Evolutionary conservation across 2,113 vertebrate genomes (phyloP).

Genomic region (Columbina picui): DNA sequence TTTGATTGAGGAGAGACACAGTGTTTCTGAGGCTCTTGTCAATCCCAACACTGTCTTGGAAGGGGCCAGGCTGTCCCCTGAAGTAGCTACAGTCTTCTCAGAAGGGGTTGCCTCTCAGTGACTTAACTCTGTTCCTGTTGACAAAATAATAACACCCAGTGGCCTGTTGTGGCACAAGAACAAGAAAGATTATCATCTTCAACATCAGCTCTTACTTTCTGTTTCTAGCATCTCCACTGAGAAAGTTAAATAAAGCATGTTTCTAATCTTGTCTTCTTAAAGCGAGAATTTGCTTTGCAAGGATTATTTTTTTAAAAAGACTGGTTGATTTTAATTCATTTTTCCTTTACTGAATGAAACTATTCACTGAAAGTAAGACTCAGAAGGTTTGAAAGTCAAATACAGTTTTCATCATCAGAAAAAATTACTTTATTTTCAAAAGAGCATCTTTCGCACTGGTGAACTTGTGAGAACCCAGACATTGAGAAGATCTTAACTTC

Average conservation of each 20-base stretch:
- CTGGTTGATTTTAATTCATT: not conserved
- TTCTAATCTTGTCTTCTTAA: not conserved
- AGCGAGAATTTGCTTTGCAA: not conserved
- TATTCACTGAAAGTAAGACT: not conserved
- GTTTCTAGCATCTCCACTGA: not conserved
- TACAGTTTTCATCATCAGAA: not conserved
- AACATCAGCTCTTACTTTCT: not conserved
- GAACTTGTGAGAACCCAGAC: not conserved
- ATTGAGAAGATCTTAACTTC: not conserved
- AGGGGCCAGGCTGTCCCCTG: not conserved
- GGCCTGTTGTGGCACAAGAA: not conserved
- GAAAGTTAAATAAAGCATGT: not conserved
- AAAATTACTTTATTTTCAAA: not conserved
- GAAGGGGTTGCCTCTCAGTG: not conserved
- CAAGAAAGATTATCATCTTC: not conserved
- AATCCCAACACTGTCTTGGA: fast-evolving
- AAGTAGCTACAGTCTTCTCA: not conserved
- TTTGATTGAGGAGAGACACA: not conserved
- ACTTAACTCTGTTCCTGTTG: not conserved
- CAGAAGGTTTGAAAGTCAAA: not conserved
- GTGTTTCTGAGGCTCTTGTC: not conserved
- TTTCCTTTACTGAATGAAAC: not conserved
- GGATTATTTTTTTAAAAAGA: not conserved
- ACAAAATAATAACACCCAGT: not conserved
- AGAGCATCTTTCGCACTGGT: not conserved